phyloP scores from a whole-genome alignment of 2,113 vertebrate species.

The Prolemur simus region DNA sequence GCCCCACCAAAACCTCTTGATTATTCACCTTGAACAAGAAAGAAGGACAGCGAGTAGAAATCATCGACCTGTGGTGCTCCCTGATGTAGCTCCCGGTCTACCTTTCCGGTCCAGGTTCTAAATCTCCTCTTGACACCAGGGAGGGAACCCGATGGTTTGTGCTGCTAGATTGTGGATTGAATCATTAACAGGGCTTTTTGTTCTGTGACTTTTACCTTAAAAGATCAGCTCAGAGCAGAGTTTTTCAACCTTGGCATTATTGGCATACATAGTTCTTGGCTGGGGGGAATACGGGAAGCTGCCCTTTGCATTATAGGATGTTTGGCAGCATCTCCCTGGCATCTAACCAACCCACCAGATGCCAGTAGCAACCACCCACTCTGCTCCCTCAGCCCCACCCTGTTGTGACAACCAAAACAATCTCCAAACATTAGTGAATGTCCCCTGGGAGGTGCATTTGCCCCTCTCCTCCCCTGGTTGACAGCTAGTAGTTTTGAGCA shows the following conservation, averaged over 20 bases:
- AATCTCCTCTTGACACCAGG: neutral
- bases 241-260: neutral
- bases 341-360: neutral
- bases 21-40: neutral
- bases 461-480: neutral
- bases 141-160: neutral
- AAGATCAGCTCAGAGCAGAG: neutral
- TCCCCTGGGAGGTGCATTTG: neutral
- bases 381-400: accelerated
- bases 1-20: neutral
- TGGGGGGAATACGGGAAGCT: accelerated
- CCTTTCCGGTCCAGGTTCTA: neutral
- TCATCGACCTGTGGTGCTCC: neutral
- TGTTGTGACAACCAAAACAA: neutral
- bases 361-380: neutral
- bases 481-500: neutral
- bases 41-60: neutral
- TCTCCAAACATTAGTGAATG: neutral
- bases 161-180: neutral
- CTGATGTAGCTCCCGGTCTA: neutral
- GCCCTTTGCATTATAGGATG: neutral
- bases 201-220: neutral
- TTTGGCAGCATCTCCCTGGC: neutral
- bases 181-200: neutral
- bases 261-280: neutral